Percentiles rank a stretch among this genome's conserved stretches.
Evolutionary conservation across 2,888 invertebrate genomes (phyloP).

Genomic region (Autographa pulchrina): DNA sequence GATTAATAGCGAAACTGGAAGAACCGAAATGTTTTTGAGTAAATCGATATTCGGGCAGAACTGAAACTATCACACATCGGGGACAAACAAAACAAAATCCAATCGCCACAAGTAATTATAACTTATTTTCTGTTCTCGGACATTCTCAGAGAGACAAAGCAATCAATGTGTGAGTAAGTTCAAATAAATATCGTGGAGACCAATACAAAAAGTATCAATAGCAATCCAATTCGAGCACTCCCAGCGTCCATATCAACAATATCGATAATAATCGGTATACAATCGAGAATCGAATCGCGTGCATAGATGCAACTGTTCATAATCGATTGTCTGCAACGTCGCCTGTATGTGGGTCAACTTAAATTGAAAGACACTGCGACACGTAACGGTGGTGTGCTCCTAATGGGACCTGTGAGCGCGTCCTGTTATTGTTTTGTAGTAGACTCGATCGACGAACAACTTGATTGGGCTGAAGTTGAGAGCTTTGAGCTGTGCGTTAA

Average conservation of each 20-base stretch:
- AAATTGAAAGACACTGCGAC: conserved; percentile 69
- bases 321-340: conserved; percentile 65
- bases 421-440: conserved; percentile 8
- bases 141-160: conserved; percentile 1
- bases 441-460: not conserved
- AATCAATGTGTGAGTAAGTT: not conserved
- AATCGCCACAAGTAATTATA: conserved; percentile 4
- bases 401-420: conserved; percentile 23
- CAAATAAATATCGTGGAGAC: not conserved
- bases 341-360: conserved; percentile 65
- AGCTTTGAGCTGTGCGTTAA: not conserved
- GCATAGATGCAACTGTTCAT: conserved; percentile 68
- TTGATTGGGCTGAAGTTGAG: not conserved
- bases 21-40: conserved; percentile 10
- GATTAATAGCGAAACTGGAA: conserved; percentile 21
- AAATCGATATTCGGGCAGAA: conserved; percentile 17
- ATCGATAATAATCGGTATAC: conserved; percentile 49
- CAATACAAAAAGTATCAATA: not conserved
- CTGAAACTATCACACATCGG: not conserved
- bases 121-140: not conserved
- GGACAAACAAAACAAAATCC: not conserved
- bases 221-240: conserved; percentile 1
- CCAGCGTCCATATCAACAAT: conserved; percentile 7
- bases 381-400: conserved; percentile 50
- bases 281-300: conserved; percentile 68